Evolutionary conservation across 2,888 invertebrate genomes (phyloP), one percentile per base, ranked within the genome.

Genomic region (Acleris literana): DNA sequence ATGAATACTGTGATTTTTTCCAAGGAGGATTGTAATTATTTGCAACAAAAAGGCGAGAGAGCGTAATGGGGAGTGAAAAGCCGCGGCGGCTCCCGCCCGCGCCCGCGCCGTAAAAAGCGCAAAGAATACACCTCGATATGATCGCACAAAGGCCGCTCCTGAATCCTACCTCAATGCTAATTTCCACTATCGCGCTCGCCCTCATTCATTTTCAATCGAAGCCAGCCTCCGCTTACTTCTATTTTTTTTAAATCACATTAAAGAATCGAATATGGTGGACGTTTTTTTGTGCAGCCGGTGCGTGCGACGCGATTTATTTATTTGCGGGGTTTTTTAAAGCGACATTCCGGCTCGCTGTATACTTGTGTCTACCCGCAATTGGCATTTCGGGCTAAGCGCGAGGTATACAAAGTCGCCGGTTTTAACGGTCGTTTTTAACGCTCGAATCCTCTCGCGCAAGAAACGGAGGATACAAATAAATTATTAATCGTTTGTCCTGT

Each of bases 401-500:
- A 88, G 87, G 88, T 89, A 90, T 87, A 91, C 90, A 91, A 91
- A 89, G 91, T 90, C 89, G 83, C 80, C 86, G 87, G 90, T 90
- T 84, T 92, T 92, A 92, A 92, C 92, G 91, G 92, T 91, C 90
- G 89, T 92, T 92, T 90, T 92, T 91, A 92, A 92, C 92, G 92
- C 91, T 88, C 86, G 84, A 78, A 82, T 82, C 86, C 84, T 86
- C 86, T 85, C 87, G 86, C 87, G 79, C 87, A 89, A 88, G 86
- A 88, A 92, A 85, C 84, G 84, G 84, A 85, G 86, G 90, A 90
- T 91, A 90, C 91, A 92, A 92, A 92, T 92, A 92, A 92, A 92
- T 92, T 92, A 92, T 92, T 92, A 92, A 92, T 92, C 92, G 92
- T 92, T 92, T 92, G 92, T 92, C 92, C 92, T 92, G 92, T 92